These are phyloP conservation scores for Nipponia nippon DNA, from an alignment of 2,113 vertebrate genomes.

Conservation along the genomic window DNA sequence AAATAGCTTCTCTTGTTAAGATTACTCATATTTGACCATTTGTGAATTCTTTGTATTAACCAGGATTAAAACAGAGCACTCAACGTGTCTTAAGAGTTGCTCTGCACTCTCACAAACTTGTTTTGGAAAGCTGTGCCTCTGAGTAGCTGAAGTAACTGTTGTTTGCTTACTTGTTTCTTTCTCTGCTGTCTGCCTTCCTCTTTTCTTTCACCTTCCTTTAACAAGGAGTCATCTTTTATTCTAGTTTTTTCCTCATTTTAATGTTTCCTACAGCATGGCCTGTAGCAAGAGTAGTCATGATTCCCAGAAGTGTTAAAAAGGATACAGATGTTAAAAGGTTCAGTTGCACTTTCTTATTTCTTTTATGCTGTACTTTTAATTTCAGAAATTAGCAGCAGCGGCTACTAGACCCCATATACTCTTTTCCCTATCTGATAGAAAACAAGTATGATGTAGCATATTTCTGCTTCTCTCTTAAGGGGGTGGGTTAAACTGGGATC, in stretches of 20 bases:
- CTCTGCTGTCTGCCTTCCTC: not conserved
- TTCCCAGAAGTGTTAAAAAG: not conserved
- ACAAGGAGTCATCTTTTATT: not conserved
- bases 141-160: not conserved
- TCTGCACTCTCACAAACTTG: not conserved
- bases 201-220: not conserved
- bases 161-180: not conserved
- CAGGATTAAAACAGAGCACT: not conserved
- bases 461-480: not conserved
- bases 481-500: not conserved
- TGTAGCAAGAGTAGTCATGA: not conserved
- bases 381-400: not conserved
- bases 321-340: not conserved
- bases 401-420: not conserved
- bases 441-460: fast-evolving
- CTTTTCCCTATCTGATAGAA: not conserved
- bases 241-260: not conserved
- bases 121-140: not conserved
- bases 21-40: not conserved
- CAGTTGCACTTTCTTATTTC: not conserved
- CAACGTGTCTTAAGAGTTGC: not conserved
- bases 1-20: not conserved
- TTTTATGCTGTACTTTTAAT: not conserved
- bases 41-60: not conserved
- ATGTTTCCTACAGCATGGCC: not conserved